These are phyloP conservation scores for Salticus scenicus DNA, from an alignment of 2,888 invertebrate species.

Conservation along the genomic window DNA sequence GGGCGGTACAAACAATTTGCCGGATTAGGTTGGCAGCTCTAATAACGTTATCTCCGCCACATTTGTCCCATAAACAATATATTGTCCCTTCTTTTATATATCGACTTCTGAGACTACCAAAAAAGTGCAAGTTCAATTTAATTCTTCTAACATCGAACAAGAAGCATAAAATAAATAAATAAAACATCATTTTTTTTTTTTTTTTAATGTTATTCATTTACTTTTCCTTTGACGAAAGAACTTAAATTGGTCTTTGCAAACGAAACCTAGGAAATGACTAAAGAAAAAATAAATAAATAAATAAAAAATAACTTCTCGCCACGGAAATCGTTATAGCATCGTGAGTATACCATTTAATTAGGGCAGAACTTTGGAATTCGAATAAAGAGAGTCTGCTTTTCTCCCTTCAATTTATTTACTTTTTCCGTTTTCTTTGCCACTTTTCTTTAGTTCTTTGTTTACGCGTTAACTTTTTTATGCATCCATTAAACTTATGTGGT, in stretches of 20 bases:
- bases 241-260: conserved; percentile 15
- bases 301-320: neutral
- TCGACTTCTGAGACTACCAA: too few relatives aligned
- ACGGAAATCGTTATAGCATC: conserved; percentile 26
- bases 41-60: too few relatives aligned
- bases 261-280: neutral
- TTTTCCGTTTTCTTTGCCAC: neutral
- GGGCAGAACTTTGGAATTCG: conserved; percentile 10
- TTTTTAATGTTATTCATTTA: too few relatives aligned
- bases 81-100: too few relatives aligned
- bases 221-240: too few relatives aligned
- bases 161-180: too few relatives aligned
- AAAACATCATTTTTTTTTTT: too few relatives aligned
- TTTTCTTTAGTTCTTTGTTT: conserved; percentile 12
- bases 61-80: too few relatives aligned
- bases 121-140: too few relatives aligned
- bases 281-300: conserved; percentile 9
- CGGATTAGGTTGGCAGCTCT: too few relatives aligned
- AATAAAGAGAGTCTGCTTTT: conserved; percentile 10
- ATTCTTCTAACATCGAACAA: too few relatives aligned
- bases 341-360: conserved; percentile 46
- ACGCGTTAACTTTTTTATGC: neutral
- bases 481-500: neutral
- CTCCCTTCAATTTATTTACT: neutral
- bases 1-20: too few relatives aligned